Evolutionary conservation across 2,797 vertebrate species (phyloP), one percentile per base, ranked within the genome.

Genomic region (Cichlasoma orientale): DNA sequence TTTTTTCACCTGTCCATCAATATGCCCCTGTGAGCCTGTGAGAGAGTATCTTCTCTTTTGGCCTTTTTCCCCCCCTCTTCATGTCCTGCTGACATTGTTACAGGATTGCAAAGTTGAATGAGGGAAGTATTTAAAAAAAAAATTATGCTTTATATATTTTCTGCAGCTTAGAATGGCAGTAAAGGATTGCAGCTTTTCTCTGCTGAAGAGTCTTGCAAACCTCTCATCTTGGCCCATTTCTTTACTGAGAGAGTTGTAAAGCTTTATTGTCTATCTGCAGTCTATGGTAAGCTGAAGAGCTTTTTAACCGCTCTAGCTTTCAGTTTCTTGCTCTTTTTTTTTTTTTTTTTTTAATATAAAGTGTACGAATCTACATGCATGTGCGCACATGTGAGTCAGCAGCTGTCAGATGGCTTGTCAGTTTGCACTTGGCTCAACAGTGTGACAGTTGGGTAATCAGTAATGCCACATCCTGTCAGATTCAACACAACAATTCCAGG

Each of bases 391-490:
- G 61, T 75, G 73, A 90, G 74, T 89, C 89, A 89, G 83, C 82
- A 38, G 80, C 78, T 69, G 83, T 92, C 88, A 89, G 84, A 89
- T 82, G 88, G 88, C 70, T 75, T 86, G 84, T 89, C 88, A 79
- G 77, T 84, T 85, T 84, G 78, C 75, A 79, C 88, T 69, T 68
- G 29, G 75, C 85, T 86, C 74, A 77, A 53, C 75, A 56, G 31
- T 73, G 72, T 73, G 87, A 87, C 85, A 86, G 84, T 76, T 79
- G 78, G 79, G 31, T 68, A 78, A 92, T 85, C 83, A 80, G 76
- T 85, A 85, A 74, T 85, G 87, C 66, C 82, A 75, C 82, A 73
- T 92, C 86, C 81, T 71, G 72, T 85, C 2, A 16, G 14, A 77
- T 82, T 79, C 25, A 59, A 84, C 85, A 78, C 52, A 1, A 47